Conservation (phyloP, 2,888 invertebrate genomes). For the Iselma pallidipennis region DNA sequence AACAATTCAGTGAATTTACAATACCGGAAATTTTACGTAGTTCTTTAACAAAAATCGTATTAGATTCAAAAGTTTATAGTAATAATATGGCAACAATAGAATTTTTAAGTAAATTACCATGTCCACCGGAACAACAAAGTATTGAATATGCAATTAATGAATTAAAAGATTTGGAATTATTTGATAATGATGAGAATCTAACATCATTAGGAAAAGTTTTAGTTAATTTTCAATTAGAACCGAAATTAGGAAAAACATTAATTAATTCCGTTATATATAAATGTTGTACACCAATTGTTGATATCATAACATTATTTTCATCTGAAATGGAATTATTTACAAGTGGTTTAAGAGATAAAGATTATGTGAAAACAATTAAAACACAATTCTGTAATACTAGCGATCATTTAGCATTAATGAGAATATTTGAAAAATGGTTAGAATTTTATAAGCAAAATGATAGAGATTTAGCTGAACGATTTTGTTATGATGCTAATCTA, state of each 20-base stretch:
- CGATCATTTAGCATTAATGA: constrained; percentile 66
- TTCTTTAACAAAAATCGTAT: constrained; percentile 59
- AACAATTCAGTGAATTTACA: constrained; percentile 59
- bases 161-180: constrained; percentile 61
- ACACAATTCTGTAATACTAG: constrained; percentile 59
- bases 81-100: constrained; percentile 61
- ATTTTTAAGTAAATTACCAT: constrained; percentile 65
- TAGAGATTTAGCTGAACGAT: constrained; percentile 44
- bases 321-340: constrained; percentile 61
- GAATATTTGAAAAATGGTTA: constrained; percentile 62
- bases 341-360: constrained; percentile 57
- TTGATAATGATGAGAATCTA: constrained; percentile 65
- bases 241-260: constrained; percentile 64
- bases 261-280: constrained; percentile 63
- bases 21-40: constrained; percentile 67
- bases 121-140: constrained; percentile 62
- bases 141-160: constrained; percentile 64
- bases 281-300: constrained; percentile 59
- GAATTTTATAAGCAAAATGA: constrained; percentile 44
- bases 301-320: constrained; percentile 57
- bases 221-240: constrained; percentile 61
- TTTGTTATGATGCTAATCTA: constrained; percentile 57
- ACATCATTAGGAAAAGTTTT: constrained; percentile 63
- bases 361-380: constrained; percentile 60
- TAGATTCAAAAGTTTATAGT: constrained; percentile 66